Conservation (phyloP, 2,888 invertebrate species). For the Hypercompe scribonia region DNA sequence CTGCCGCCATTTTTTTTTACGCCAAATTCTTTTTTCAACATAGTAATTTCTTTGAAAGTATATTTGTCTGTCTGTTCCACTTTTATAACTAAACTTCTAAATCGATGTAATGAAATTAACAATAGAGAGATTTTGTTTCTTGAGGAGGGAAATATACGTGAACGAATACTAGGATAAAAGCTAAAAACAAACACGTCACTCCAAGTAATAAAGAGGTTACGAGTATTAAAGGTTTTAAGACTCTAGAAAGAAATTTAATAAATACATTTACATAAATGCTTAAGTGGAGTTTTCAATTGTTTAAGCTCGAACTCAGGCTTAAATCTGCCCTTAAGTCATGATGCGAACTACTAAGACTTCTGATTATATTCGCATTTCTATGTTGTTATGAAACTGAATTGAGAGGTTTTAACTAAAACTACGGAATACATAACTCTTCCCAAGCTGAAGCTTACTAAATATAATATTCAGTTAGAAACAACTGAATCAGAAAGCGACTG, state of each 20-base stretch:
- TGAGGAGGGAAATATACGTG: too few species aligned
- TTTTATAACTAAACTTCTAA: too few species aligned
- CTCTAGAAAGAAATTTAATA: not conserved
- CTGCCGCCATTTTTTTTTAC: not conserved
- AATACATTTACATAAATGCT: not conserved
- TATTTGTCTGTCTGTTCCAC: too few species aligned
- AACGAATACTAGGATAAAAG: too few species aligned
- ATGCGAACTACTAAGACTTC: not conserved
- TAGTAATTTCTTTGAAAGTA: too few species aligned
- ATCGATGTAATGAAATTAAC: too few species aligned
- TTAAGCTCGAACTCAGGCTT: not conserved
- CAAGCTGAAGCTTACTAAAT: conserved; percentile 14
- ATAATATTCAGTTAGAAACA: conserved; percentile 30
- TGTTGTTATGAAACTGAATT: conserved; percentile 7
- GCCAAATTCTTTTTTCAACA: not conserved
- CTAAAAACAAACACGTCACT: not conserved
- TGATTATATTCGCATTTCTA: not conserved
- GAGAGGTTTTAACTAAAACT: not conserved
- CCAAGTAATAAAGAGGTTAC: not conserved
- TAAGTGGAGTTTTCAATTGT: not conserved
- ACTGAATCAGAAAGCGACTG: conserved; percentile 21
- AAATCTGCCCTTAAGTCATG: not conserved
- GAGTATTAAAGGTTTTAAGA: not conserved
- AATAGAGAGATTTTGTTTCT: too few species aligned
- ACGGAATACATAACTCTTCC: not conserved